phyloP scores from a whole-genome alignment of 2,888 invertebrate species.

The Willowsia nigromaculata region DNA sequence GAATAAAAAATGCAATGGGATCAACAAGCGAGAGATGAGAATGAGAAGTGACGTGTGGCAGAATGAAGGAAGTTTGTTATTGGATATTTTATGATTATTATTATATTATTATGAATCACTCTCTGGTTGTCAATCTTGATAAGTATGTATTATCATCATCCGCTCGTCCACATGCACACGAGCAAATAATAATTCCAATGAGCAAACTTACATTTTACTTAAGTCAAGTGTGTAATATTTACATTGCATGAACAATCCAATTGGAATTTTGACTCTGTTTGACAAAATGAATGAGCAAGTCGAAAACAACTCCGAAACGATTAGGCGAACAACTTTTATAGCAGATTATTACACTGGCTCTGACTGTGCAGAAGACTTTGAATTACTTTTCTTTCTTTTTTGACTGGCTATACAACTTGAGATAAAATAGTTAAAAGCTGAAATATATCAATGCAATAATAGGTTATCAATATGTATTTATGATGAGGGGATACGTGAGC shows the following conservation, averaged over 20 bases:
- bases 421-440: too few relatives aligned
- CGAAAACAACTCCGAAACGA: slow-evolving; percentile 24
- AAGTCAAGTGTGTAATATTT: neutral
- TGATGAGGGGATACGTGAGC: neutral
- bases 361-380: too few relatives aligned
- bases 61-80: neutral
- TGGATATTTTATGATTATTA: neutral
- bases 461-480: slow-evolving; percentile 19
- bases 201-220: neutral
- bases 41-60: slow-evolving; percentile 17
- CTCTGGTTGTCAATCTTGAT: slow-evolving; percentile 1
- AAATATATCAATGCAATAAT: neutral
- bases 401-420: too few relatives aligned
- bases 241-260: neutral
- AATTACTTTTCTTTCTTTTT: too few relatives aligned
- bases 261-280: slow-evolving; percentile 5
- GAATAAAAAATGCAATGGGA: too few relatives aligned
- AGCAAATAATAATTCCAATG: neutral
- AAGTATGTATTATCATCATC: neutral
- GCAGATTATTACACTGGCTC: neutral
- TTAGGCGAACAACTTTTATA: slow-evolving; percentile 20
- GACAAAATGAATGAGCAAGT: slow-evolving; percentile 30
- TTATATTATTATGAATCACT: neutral
- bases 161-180: too few relatives aligned
- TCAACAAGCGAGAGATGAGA: too few relatives aligned